Base-by-base conservation (phyloP, 1,140 invertebrate genomes). In the Andrena cerasifolii region DNA sequence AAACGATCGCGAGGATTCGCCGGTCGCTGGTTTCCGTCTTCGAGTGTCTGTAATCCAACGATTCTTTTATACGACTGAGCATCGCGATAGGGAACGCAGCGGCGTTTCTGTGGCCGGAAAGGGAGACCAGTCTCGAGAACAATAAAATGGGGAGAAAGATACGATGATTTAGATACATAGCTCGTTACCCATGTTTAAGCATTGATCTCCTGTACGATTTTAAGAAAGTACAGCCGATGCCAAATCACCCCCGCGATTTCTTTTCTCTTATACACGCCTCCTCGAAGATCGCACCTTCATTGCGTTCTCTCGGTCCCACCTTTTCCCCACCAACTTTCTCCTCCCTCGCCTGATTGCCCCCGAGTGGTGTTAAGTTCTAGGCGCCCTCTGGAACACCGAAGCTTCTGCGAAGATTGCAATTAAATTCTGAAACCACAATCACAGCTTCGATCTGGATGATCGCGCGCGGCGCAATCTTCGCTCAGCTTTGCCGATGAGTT, bases 121-220 rank as follows among this genome's bases (percentile, higher is more conserved):
- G 7, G 7, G 51, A 51, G 80, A 74, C 31, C 80, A 79, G 58
- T 43, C 58, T 65, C 70, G 59, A 83, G 72, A 40, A 72, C 26
- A 26, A 65, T 68, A 51, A 53, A 65, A 14, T 3, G 53, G 51
- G 40, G 47, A 79, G 47, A 78, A 58, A 72, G 36, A 79, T 74
- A 62, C 36, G 36, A 40, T 67, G 53, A 80, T 80, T 78, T 82
- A 79, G 74, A 63, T 79, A 61, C 77, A 61, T 84, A 83, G 68
- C 72, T 80, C n/a, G 86, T 87, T 90, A 88, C 86, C 88, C 87
- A 84, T 86, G 79, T 89, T 87, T 81, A 88, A 91, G 90, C 90
- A 90, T 90, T 91, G 90, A 91, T 91, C 90, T 91, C 89, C 89
- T 91, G 89, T 91, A 90, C 89, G 80, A 89, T 31, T 79, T 86